Percentiles rank a stretch among this genome's conserved stretches.
Evolutionary conservation across 2,113 vertebrate species (phyloP).

Genomic region (Hucho hucho): DNA sequence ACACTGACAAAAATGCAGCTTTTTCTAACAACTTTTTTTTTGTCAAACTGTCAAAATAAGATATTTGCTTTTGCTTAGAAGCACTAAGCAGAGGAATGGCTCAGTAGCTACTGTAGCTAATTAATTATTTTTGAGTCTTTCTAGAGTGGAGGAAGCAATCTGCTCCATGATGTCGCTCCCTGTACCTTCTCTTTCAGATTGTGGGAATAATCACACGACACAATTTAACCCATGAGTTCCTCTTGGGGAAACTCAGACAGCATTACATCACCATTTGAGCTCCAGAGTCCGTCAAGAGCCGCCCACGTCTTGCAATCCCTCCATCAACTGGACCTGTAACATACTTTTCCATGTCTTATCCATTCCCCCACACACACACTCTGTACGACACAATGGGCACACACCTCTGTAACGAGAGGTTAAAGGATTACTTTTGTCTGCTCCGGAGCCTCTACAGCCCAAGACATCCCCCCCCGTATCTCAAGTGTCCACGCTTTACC

Average conservation of each 20-base stretch:
- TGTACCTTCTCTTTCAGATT: conserved; percentile 74
- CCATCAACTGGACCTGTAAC: background rate
- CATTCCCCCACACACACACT: background rate
- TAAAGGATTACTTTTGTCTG: background rate
- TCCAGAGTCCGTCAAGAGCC: background rate
- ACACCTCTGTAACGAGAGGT: background rate
- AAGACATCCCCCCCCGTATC: background rate
- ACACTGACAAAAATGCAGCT: background rate
- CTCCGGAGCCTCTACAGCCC: background rate
- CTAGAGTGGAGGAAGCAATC: background rate
- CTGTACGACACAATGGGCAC: background rate
- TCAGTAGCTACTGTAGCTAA: background rate
- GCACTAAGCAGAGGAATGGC: background rate
- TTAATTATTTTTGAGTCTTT: background rate
- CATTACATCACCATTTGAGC: conserved; percentile 89
- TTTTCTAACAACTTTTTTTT: background rate
- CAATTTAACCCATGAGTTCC: conserved; percentile 91
- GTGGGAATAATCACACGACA: conserved; percentile 96
- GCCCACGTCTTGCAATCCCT: conserved; percentile 12
- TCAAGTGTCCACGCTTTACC: conserved; percentile 26
- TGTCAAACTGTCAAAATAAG: background rate
- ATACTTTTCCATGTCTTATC: background rate
- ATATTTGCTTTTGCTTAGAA: conserved; percentile 2
- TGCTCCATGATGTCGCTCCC: background rate
- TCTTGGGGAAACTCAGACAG: conserved; percentile 87